These are phyloP conservation scores for Callaeas wilsoni DNA, from an alignment of 2,113 vertebrate species.

Conservation along the genomic window DNA sequence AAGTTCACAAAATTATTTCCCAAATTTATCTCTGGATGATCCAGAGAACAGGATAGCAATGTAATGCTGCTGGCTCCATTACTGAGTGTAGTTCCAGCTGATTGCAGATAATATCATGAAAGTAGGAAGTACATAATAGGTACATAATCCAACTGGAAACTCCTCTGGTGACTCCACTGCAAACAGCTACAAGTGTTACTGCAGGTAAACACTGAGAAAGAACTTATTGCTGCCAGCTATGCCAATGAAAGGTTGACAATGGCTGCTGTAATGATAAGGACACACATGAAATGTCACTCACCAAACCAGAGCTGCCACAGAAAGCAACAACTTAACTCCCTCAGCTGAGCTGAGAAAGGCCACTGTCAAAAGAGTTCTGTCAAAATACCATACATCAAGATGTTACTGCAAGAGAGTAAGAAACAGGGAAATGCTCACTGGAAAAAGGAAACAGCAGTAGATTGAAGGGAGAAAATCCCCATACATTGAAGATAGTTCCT, in stretches of 20 bases:
- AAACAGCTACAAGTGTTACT: neutral
- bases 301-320: neutral
- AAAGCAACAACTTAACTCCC: neutral
- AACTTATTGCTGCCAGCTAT: neutral
- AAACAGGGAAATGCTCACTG: neutral
- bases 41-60: neutral
- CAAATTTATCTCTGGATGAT: neutral
- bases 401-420: neutral
- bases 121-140: neutral
- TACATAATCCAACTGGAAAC: neutral
- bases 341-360: neutral
- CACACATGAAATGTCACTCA: neutral
- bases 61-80: neutral
- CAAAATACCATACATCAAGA: neutral
- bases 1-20: neutral
- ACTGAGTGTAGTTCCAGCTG: neutral
- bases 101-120: neutral
- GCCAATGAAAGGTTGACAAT: neutral
- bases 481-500: fast-evolving
- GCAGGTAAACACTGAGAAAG: neutral
- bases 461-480: neutral
- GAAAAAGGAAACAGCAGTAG: neutral
- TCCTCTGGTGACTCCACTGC: neutral
- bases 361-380: neutral
- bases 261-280: neutral